Evolutionary conservation across 1,140 invertebrate species (phyloP).

Genomic region (Drosophila neocordata): DNA sequence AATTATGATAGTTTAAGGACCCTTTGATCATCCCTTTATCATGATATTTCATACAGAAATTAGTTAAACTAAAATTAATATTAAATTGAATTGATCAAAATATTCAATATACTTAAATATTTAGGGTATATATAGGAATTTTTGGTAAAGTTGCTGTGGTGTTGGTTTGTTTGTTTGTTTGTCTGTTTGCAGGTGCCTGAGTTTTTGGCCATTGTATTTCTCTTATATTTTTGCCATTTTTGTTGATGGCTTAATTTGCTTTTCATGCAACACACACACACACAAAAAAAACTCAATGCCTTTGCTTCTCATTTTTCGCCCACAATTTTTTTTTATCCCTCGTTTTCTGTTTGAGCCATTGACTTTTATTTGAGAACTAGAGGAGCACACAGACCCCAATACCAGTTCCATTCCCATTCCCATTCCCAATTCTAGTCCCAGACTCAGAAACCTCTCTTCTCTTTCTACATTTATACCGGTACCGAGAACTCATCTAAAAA

Average conservation of each 20-base stretch:
- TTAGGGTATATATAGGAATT: background rate
- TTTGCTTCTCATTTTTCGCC: constrained; percentile 15
- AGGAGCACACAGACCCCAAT: constrained; percentile 19
- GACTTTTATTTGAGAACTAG: constrained; percentile 64
- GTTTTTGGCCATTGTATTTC: constrained; percentile 34
- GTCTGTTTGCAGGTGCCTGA: constrained; percentile 14
- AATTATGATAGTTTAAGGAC: no score
- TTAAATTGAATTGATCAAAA: background rate
- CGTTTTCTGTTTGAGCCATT: constrained; percentile 61
- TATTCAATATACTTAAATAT: constrained; percentile 2
- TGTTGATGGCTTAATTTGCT: constrained; percentile 70
- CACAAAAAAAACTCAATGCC: constrained; percentile 27
- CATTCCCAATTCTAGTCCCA: constrained; percentile 13
- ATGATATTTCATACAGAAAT: no score
- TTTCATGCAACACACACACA: constrained; percentile 57
- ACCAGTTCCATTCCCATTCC: constrained; percentile 21
- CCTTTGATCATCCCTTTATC: no score
- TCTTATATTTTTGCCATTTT: constrained; percentile 51
- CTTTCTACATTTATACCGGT: background rate
- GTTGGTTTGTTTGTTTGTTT: constrained; percentile 5
- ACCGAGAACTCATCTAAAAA: constrained; percentile 16
- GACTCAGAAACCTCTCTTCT: constrained; percentile 22
- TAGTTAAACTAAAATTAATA: no score
- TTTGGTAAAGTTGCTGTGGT: background rate
- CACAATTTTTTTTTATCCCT: constrained; percentile 32